Evolutionary conservation across 2,888 invertebrate genomes (phyloP).

Genomic region (Himalopsyche anomala): DNA sequence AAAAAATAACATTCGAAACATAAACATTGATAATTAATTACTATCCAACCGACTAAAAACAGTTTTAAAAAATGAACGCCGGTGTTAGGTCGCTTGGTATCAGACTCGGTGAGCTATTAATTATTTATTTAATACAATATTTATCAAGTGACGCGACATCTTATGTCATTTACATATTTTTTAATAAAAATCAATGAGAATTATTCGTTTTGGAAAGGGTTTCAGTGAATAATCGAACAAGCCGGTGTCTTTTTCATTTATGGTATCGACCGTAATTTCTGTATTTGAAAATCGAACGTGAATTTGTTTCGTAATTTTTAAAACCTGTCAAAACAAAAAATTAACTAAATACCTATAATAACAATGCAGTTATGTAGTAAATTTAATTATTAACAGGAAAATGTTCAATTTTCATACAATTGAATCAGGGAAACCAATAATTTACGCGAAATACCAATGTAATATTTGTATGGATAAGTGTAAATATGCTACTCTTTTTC

Average conservation of each 20-base stretch:
- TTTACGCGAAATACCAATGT: no score
- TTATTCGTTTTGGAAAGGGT: neutral
- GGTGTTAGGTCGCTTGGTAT: neutral
- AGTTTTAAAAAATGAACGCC: neutral
- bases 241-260: neutral
- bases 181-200: neutral
- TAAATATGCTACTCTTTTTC: no score
- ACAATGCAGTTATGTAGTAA: no score
- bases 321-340: no score
- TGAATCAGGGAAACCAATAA: no score
- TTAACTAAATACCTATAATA: no score
- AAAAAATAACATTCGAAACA: no score
- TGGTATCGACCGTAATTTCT: neutral
- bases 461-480: no score
- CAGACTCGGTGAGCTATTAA: neutral
- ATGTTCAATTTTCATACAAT: no score
- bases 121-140: neutral
- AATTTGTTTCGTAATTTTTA: no score
- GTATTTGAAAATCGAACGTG: no score
- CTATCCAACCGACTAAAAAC: neutral
- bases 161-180: constrained; percentile 4
- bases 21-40: neutral
- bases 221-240: neutral
- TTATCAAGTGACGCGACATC: neutral
- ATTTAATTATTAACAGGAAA: no score